Percentiles rank a stretch among this genome's conserved stretches.
Conservation (phyloP, 2,113 vertebrate species). For the Gallinago paraguaiae region DNA sequence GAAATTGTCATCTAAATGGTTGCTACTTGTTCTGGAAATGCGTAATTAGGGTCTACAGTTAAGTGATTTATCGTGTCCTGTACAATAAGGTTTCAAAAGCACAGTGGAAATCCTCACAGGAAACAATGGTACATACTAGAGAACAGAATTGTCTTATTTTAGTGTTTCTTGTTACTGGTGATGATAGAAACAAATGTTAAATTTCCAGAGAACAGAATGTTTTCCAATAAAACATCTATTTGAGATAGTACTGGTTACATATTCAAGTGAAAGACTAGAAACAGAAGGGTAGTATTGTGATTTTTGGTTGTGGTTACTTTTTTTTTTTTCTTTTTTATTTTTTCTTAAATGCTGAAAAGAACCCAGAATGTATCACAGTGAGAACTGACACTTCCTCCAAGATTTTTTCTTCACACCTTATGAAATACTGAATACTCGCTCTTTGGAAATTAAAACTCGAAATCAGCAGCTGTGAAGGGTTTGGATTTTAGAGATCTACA, state of each 20-base stretch:
- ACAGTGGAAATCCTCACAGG: background rate
- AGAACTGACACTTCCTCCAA: background rate
- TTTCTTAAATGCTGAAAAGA: background rate
- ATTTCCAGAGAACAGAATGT: accelerated
- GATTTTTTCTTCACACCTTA: background rate
- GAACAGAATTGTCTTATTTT: background rate
- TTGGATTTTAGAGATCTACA: background rate
- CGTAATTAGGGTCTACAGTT: background rate
- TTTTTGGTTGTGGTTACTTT: background rate
- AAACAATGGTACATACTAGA: background rate
- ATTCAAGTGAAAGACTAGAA: background rate
- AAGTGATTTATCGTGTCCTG: background rate
- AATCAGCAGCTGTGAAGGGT: background rate
- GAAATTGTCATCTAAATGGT: background rate
- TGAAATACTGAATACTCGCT: background rate
- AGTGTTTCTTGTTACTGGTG: background rate
- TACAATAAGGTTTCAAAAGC: background rate
- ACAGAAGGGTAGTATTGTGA: accelerated
- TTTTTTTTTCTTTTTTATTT: background rate
- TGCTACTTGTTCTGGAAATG: background rate
- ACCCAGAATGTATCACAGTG: background rate
- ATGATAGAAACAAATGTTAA: background rate
- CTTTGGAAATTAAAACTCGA: background rate
- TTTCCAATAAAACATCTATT: background rate
- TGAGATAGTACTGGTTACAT: background rate